Percentiles rank a stretch among this genome's conserved stretches.
Evolutionary conservation across 2,113 vertebrate species (phyloP).

Genomic region (Columba livia): DNA sequence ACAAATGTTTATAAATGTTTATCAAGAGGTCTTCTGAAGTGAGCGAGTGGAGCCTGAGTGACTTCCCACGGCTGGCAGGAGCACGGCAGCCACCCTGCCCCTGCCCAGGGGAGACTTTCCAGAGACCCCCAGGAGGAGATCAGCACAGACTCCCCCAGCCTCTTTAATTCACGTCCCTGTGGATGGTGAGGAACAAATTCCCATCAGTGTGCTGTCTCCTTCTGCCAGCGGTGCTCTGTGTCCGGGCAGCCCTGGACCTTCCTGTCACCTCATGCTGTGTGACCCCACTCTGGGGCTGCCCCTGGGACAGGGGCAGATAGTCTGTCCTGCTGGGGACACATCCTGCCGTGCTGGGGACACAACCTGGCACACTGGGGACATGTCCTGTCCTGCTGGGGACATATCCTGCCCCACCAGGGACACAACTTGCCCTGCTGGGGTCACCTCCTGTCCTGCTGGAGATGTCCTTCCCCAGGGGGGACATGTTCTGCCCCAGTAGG

Average conservation of each 20-base stretch:
- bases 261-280: rapidly evolving
- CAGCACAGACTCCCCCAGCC: rapidly evolving
- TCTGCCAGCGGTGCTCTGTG: rapidly evolving
- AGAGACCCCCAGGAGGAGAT: not conserved
- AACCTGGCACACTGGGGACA: rapidly evolving
- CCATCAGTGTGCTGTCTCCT: rapidly evolving
- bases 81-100: not conserved
- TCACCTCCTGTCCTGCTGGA: not conserved
- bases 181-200: not conserved
- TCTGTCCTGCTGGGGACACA: too few relatives aligned
- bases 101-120: not conserved
- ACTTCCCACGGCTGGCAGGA: slow-evolving; percentile 49
- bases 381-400: rapidly evolving
- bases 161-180: not conserved
- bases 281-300: not conserved
- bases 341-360: rapidly evolving
- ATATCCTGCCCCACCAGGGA: too few relatives aligned
- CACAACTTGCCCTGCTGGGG: not conserved
- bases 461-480: rapidly evolving
- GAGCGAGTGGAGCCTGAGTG: slow-evolving; percentile 35
- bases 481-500: too few relatives aligned
- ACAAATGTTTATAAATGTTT: slow-evolving; percentile 80
- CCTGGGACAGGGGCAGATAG: not conserved
- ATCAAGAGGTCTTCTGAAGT: slow-evolving; percentile 73
- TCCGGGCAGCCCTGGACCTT: rapidly evolving